Percentiles rank a stretch among this genome's conserved stretches.
These are phyloP conservation scores for Galemys pyrenaicus DNA, from an alignment of 2,113 vertebrate species.

Conservation along the genomic window DNA sequence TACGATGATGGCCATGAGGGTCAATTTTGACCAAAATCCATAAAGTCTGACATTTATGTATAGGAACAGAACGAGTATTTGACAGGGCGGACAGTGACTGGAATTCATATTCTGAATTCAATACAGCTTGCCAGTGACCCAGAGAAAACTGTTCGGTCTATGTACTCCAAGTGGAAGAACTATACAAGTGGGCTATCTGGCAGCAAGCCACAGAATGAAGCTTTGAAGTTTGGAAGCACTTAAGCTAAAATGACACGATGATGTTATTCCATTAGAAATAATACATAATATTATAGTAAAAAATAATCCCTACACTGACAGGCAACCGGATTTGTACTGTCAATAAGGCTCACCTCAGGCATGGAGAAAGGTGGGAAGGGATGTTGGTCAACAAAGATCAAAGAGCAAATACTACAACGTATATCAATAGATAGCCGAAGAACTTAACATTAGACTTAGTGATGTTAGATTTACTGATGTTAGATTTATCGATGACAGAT, in stretches of 20 bases:
- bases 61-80: neutral
- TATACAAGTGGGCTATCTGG: neutral
- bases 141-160: neutral
- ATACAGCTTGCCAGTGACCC: neutral
- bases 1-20: neutral
- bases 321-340: neutral
- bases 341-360: neutral
- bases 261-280: neutral
- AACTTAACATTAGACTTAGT: no score
- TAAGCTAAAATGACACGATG: neutral
- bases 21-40: neutral
- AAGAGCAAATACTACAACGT: neutral
- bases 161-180: neutral
- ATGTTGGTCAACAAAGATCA: neutral
- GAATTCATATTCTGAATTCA: conserved; percentile 28
- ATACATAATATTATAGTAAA: neutral
- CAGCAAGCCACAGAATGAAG: neutral
- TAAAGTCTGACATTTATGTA: neutral
- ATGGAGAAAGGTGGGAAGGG: neutral
- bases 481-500: no score
- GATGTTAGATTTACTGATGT: no score
- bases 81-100: neutral
- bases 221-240: neutral
- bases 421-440: neutral
- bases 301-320: neutral